These are phyloP conservation scores for Chamaea fasciata DNA, from an alignment of 2,113 vertebrate genomes.

Conservation along the genomic window DNA sequence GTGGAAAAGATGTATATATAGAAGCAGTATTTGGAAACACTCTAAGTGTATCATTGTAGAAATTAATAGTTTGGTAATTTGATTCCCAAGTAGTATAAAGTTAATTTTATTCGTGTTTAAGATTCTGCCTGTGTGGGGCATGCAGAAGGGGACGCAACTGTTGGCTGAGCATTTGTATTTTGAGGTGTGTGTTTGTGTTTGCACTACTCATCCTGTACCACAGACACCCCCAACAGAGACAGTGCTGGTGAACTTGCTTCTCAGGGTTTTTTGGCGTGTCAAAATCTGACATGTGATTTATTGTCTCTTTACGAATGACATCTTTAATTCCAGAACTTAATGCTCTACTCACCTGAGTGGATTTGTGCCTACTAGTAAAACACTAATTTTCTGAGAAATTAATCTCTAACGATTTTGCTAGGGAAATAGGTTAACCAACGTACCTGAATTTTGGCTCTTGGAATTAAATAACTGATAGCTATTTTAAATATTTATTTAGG, in stretches of 20 bases:
- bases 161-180: neutral
- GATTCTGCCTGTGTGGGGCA: neutral
- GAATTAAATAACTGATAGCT: neutral
- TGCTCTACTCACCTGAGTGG: neutral
- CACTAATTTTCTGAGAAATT: neutral
- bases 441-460: neutral
- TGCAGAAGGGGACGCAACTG: neutral
- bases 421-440: neutral
- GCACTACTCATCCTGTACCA: neutral
- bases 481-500: neutral
- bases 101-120: neutral
- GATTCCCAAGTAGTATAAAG: neutral
- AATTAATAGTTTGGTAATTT: conserved; percentile 19
- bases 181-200: neutral
- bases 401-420: neutral
- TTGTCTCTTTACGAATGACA: neutral
- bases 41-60: neutral
- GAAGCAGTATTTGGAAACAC: neutral
- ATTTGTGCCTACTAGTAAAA: neutral
- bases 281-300: neutral
- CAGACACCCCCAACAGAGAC: neutral
- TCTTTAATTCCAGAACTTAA: neutral
- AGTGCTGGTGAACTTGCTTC: neutral
- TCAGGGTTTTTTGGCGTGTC: neutral
- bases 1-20: neutral